Evolutionary conservation across 2,113 vertebrate genomes (phyloP).

Genomic region (Gnathonemus longibarbis): DNA sequence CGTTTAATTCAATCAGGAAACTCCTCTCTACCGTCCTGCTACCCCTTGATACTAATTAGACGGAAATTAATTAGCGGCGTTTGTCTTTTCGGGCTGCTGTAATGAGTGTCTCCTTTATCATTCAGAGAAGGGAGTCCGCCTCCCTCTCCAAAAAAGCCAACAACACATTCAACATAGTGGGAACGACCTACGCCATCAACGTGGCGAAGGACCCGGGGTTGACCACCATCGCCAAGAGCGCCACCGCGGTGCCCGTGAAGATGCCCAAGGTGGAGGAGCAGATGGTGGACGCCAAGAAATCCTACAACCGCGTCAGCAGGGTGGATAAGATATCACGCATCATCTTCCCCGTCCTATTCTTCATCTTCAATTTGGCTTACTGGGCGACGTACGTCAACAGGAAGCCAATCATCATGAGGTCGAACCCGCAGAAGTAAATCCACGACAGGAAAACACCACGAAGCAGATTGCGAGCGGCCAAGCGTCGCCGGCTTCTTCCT

Average conservation of each 20-base stretch:
- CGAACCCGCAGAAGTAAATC: slow-evolving; percentile 80
- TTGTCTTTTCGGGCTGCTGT: not conserved
- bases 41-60: slow-evolving; percentile 9
- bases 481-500: slow-evolving; percentile 43
- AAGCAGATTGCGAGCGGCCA: slow-evolving; percentile 35
- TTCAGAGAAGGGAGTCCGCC: slow-evolving; percentile 86
- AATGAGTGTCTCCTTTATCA: slow-evolving; percentile 24
- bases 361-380: slow-evolving; percentile 96
- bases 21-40: not conserved
- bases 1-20: not conserved
- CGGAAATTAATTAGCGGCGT: slow-evolving; percentile 2
- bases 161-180: slow-evolving; percentile 97
- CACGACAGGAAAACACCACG: not conserved
- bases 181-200: slow-evolving; percentile 91
- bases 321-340: slow-evolving; percentile 99
- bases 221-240: slow-evolving; percentile 85
- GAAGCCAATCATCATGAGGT: slow-evolving; percentile 84
- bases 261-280: slow-evolving; percentile 76
- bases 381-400: slow-evolving; percentile 97
- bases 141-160: slow-evolving; percentile 88
- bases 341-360: slow-evolving; percentile 94
- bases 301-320: slow-evolving; percentile 98
- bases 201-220: slow-evolving; percentile 85
- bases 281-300: slow-evolving; percentile 82
- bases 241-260: slow-evolving; percentile 58